A percentile compares a stretch with the other conserved stretches of the same genome.
Evolutionary conservation across 1,140 invertebrate species (phyloP).

Genomic region (Mactra quadrangularis): DNA sequence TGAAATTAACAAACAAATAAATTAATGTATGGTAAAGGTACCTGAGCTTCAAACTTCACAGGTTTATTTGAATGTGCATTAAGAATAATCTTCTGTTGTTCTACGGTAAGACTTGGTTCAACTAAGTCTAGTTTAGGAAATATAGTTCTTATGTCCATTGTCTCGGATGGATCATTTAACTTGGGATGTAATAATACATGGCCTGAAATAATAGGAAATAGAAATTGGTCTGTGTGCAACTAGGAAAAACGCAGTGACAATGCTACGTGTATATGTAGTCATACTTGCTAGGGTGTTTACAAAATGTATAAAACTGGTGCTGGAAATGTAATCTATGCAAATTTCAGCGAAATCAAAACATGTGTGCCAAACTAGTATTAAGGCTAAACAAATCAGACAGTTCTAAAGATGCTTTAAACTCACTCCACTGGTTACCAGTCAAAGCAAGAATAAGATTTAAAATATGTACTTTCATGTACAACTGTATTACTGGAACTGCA

Average conservation of each 20-base stretch:
- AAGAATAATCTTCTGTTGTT: slow-evolving; percentile 12
- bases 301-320: neutral
- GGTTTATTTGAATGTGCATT: neutral
- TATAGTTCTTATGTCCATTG: neutral
- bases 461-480: too few species aligned
- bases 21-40: neutral
- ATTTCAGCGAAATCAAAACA: neutral
- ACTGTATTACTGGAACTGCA: too few species aligned
- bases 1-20: too few species aligned
- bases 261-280: neutral
- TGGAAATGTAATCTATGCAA: neutral
- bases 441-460: too few species aligned
- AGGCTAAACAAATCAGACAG: too few species aligned
- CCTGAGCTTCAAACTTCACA: slow-evolving; percentile 19
- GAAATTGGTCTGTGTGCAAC: neutral
- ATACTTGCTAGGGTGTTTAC: neutral
- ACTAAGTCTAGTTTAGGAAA: slow-evolving; percentile 33
- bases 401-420: too few species aligned
- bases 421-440: too few species aligned
- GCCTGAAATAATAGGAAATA: slow-evolving; percentile 12
- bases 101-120: slow-evolving; percentile 9
- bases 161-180: slow-evolving; percentile 38
- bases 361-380: too few species aligned
- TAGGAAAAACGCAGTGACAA: neutral
- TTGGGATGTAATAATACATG: slow-evolving; percentile 54